phyloP scores from a whole-genome alignment of 1,140 invertebrate species.

The Zaprionus davidi region DNA sequence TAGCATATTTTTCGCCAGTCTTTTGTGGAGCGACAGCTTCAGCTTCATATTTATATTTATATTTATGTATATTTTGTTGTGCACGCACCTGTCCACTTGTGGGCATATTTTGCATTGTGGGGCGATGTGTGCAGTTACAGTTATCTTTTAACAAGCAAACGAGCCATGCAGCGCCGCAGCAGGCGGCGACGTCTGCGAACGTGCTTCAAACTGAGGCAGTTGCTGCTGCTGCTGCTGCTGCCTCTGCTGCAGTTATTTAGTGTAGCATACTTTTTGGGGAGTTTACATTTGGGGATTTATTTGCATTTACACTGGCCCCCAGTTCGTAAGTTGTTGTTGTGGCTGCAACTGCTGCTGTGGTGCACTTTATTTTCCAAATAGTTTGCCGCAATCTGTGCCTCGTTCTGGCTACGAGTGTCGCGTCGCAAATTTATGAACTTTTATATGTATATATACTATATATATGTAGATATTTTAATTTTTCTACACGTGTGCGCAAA shows the following conservation, averaged over 20 bases:
- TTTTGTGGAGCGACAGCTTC: conserved; percentile 11
- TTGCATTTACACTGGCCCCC: conserved; percentile 65
- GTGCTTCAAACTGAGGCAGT: conserved; percentile 48
- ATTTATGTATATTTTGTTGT: conserved; percentile 8
- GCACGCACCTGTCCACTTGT: conserved; percentile 33
- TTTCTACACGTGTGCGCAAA: conserved; percentile 41
- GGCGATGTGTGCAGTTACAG: conserved; percentile 23
- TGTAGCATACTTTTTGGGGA: conserved; percentile 64
- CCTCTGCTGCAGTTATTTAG: conserved; percentile 56
- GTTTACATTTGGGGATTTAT: conserved; percentile 76
- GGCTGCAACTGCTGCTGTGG: conserved; percentile 8
- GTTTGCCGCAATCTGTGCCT: conserved; percentile 78
- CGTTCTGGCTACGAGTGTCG: conserved; percentile 50
- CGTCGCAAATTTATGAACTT: conserved; percentile 76
- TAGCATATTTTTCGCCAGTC: neutral
- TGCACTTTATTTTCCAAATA: conserved; percentile 70
- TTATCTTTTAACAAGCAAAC: conserved; percentile 72
- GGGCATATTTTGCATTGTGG: conserved; percentile 66
- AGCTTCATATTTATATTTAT: conserved; percentile 15
- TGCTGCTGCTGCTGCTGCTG: conserved; percentile 26
- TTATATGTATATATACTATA: conserved; percentile 19
- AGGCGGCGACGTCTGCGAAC: conserved; percentile 48
- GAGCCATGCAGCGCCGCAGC: conserved; percentile 58
- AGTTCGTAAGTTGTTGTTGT: conserved; percentile 12
- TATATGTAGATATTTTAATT: conserved; percentile 61